A percentile compares a stretch with the other conserved stretches of the same genome.
These are phyloP conservation scores for Drosophila neocordata DNA, from an alignment of 1,140 invertebrate genomes.

Conservation along the genomic window DNA sequence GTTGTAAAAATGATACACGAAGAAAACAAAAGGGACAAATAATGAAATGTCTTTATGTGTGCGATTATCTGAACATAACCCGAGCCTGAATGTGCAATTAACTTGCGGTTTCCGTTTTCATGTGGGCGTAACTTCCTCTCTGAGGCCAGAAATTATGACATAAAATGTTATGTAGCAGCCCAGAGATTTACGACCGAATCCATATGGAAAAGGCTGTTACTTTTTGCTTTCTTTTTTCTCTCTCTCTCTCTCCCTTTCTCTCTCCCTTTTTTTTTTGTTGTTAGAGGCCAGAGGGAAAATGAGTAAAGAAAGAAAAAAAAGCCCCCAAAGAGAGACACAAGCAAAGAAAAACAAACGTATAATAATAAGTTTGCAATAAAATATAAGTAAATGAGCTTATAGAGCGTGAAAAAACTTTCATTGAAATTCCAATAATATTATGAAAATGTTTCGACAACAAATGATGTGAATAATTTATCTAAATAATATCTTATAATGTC, in stretches of 20 bases:
- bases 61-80: slow-evolving; percentile 74
- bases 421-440: no score
- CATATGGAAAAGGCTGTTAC: not conserved
- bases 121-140: slow-evolving; percentile 19
- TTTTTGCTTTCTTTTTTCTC: not conserved
- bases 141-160: slow-evolving; percentile 37
- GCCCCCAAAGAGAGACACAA: no score
- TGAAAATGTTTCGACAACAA: no score
- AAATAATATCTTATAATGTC: no score
- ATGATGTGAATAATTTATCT: no score
- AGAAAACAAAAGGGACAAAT: slow-evolving; percentile 47
- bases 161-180: slow-evolving; percentile 26
- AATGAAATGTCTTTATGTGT: slow-evolving; percentile 77
- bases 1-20: slow-evolving; percentile 45
- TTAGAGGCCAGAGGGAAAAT: not conserved
- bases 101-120: slow-evolving; percentile 42
- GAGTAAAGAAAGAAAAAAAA: not conserved
- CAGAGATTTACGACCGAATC: slow-evolving; percentile 29
- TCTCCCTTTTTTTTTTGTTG: not conserved
- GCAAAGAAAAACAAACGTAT: no score
- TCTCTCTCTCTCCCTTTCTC: not conserved
- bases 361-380: no score
- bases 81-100: slow-evolving; percentile 67
- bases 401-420: not conserved
- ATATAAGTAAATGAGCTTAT: no score